A percentile compares a stretch with the other conserved stretches of the same genome.
phyloP scores from a whole-genome alignment of 2,797 vertebrate genomes.

The Hippocampus kuda region DNA sequence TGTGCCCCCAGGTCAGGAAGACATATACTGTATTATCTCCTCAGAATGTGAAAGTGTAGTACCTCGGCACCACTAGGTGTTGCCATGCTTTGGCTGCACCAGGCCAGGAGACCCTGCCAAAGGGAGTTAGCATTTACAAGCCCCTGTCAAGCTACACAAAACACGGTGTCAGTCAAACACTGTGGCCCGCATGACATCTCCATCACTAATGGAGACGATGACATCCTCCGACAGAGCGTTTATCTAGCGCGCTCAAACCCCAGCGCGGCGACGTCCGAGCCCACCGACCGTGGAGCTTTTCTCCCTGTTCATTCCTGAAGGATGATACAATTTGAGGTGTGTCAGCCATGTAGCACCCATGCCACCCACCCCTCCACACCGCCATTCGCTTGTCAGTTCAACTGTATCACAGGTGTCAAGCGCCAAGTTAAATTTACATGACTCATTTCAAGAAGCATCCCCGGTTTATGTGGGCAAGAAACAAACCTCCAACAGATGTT shows the following conservation, averaged over 20 bases:
- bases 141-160: constrained; percentile 67
- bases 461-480: constrained; percentile 36
- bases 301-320: constrained; percentile 51
- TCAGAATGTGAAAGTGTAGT: constrained; percentile 40
- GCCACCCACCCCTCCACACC: background rate
- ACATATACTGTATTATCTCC: constrained; percentile 42
- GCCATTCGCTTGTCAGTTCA: constrained; percentile 6
- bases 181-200: constrained; percentile 61
- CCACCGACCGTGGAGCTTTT: constrained; percentile 36
- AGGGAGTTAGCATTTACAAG: constrained; percentile 65
- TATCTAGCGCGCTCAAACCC: constrained; percentile 68
- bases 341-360: constrained; percentile 33
- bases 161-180: constrained; percentile 62
- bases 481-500: constrained; percentile 45
- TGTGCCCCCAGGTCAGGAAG: background rate
- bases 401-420: constrained; percentile 50
- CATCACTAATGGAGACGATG: constrained; percentile 69
- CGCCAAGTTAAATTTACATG: constrained; percentile 48
- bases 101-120: constrained; percentile 53
- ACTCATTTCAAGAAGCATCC: constrained; percentile 48
- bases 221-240: constrained; percentile 68
- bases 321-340: constrained; percentile 48
- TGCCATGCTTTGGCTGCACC: constrained; percentile 42
- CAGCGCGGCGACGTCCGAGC: constrained; percentile 51
- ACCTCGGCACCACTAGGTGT: constrained; percentile 51